Conservation (phyloP, 2,888 invertebrate species). For the Apantesis nais region DNA sequence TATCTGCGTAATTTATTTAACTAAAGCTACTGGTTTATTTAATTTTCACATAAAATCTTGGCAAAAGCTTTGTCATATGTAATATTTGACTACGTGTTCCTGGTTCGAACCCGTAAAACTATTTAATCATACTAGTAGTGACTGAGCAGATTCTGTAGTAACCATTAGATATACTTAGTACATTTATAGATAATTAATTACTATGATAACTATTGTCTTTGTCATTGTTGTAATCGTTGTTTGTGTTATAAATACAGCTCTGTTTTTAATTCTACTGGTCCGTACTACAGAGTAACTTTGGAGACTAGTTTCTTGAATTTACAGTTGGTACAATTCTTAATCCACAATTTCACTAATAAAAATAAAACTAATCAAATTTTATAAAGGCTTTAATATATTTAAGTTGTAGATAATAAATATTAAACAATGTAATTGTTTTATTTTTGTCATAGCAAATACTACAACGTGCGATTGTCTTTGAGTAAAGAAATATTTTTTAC, state of each 20-base stretch:
- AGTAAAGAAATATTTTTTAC: not conserved
- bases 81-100: too few relatives aligned
- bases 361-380: constrained; percentile 50
- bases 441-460: constrained; percentile 13
- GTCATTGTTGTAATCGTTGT: not conserved
- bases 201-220: not conserved
- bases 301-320: constrained; percentile 8
- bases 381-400: constrained; percentile 76
- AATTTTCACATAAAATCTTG: too few relatives aligned
- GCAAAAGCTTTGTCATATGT: too few relatives aligned
- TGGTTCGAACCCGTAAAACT: too few relatives aligned
- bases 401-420: constrained; percentile 63
- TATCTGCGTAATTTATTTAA: too few relatives aligned
- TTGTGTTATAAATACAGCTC: not conserved
- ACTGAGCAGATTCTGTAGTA: too few relatives aligned
- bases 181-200: not conserved
- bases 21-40: too few relatives aligned
- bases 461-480: not conserved
- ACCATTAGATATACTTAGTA: too few relatives aligned
- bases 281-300: not conserved
- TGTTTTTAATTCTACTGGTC: not conserved
- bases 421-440: constrained; percentile 45
- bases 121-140: too few relatives aligned
- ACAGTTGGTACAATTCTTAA: constrained; percentile 26
- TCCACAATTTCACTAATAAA: constrained; percentile 30